Evolutionary conservation across 2,113 vertebrate genomes (phyloP).

Genomic region (Lepisosteus oculatus): DNA sequence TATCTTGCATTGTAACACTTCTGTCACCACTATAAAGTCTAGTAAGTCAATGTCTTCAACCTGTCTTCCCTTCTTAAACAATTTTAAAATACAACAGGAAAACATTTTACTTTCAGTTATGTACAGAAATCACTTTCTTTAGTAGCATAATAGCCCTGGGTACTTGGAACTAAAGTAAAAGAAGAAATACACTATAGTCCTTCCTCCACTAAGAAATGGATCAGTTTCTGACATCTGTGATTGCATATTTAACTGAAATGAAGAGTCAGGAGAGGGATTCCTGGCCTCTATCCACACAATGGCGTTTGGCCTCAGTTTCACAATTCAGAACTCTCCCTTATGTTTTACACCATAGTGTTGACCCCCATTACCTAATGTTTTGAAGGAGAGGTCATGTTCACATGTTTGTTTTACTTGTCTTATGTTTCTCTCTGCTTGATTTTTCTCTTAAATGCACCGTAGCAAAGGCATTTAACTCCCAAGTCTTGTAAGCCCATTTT

Average conservation of each 20-base stretch:
- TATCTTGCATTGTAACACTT: too few relatives aligned
- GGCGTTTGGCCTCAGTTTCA: not conserved
- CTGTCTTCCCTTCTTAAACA: too few relatives aligned
- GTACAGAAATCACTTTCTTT: too few relatives aligned
- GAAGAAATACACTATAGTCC: too few relatives aligned
- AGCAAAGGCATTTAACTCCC: conserved; percentile 21
- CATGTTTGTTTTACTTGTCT: not conserved
- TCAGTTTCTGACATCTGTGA: too few relatives aligned
- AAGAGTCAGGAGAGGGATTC: not conserved
- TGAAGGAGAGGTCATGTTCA: not conserved
- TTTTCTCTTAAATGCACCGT: conserved; percentile 20
- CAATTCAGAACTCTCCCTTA: not conserved
- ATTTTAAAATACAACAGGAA: too few relatives aligned
- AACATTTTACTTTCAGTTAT: too few relatives aligned
- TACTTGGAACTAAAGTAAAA: too few relatives aligned
- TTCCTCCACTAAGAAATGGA: too few relatives aligned
- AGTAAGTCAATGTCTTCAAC: too few relatives aligned
- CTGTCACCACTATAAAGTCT: too few relatives aligned
- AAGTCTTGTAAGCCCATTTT: conserved; percentile 32
- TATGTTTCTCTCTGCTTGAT: conserved; percentile 11
- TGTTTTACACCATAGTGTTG: not conserved
- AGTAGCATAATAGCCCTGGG: too few relatives aligned
- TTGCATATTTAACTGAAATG: not conserved
- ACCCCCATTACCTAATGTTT: not conserved
- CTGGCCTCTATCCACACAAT: not conserved